These are phyloP conservation scores for Patella caerulea DNA, from an alignment of 2,888 invertebrate species.

Conservation along the genomic window DNA sequence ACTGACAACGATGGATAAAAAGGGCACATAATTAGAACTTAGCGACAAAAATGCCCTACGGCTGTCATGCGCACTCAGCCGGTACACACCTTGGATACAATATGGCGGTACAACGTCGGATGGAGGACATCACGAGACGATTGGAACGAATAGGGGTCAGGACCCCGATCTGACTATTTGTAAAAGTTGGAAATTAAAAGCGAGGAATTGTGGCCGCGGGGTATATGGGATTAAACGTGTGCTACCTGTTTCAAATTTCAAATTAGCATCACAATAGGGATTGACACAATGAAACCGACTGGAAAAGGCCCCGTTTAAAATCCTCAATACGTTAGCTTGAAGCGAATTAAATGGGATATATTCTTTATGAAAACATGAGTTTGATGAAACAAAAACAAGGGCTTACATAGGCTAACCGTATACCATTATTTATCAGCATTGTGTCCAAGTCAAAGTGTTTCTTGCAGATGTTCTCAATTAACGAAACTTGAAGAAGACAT, in stretches of 20 bases:
- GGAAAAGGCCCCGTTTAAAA: conserved; percentile 18
- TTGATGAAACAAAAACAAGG: conserved; percentile 39
- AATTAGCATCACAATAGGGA: conserved; percentile 34
- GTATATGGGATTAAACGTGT: conserved; percentile 23
- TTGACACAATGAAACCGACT: conserved; percentile 15
- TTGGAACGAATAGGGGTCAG: conserved; percentile 3
- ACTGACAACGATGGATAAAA: neutral
- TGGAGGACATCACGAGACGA: neutral
- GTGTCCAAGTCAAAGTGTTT: neutral
- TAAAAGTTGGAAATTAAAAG: conserved; percentile 5
- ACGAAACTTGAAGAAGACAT: neutral
- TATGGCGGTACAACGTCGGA: neutral
- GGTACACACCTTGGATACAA: conserved; percentile 2
- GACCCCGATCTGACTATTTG: conserved; percentile 2
- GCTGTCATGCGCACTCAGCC: neutral
- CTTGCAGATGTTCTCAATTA: conserved; percentile 9
- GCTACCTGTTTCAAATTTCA: conserved; percentile 39
- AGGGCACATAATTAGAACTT: neutral
- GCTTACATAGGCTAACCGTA: too few relatives aligned
- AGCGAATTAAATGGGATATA: conserved; percentile 27
- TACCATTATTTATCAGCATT: too few relatives aligned
- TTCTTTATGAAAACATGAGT: conserved; percentile 38
- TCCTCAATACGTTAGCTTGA: conserved; percentile 22
- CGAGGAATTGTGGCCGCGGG: conserved; percentile 19
- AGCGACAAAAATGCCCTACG: neutral